A percentile compares a stretch with the other conserved stretches of the same genome.
These are phyloP conservation scores for Scalopus aquaticus DNA, from an alignment of 2,113 vertebrate species.

Conservation along the genomic window DNA sequence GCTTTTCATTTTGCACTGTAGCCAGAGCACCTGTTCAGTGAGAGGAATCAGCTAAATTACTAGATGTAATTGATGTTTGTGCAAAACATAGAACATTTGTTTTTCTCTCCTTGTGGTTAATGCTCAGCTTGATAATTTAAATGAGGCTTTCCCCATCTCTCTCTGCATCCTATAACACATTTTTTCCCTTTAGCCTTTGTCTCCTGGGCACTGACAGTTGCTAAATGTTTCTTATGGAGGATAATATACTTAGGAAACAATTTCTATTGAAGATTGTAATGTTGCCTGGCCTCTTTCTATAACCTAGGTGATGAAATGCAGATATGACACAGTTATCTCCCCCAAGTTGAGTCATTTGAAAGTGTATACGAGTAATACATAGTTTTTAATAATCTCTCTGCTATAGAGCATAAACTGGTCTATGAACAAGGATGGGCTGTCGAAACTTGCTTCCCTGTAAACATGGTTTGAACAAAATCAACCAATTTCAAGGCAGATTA, in stretches of 20 bases:
- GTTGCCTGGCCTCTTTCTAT: conserved; percentile 73
- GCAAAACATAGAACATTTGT: conserved; percentile 81
- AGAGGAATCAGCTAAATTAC: conserved; percentile 84
- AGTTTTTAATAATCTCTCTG: conserved; percentile 85
- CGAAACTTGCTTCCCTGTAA: conserved; percentile 82
- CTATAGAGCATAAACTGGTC: conserved; percentile 80
- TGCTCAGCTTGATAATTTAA: conserved; percentile 84
- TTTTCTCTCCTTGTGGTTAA: conserved; percentile 85
- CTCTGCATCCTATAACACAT: conserved; percentile 53
- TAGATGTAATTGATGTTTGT: conserved; percentile 82
- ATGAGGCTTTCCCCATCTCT: conserved; percentile 60
- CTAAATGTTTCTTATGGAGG: conserved; percentile 82
- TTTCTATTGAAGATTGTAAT: conserved; percentile 82
- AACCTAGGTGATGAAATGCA: conserved; percentile 76
- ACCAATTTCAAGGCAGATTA: conserved; percentile 87
- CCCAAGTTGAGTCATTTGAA: conserved; percentile 80
- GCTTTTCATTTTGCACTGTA: conserved; percentile 63
- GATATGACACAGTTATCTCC: conserved; percentile 82
- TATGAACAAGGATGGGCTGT: conserved; percentile 79
- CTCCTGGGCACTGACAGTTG: conserved; percentile 81
- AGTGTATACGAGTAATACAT: conserved; percentile 79
- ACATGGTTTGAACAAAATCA: conserved; percentile 82
- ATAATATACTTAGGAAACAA: conserved; percentile 84
- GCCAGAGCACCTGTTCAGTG: conserved; percentile 78
- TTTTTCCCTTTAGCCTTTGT: conserved; percentile 78